Base-by-base conservation (phyloP, 2,113 vertebrate genomes). In the Aix galericulata region DNA sequence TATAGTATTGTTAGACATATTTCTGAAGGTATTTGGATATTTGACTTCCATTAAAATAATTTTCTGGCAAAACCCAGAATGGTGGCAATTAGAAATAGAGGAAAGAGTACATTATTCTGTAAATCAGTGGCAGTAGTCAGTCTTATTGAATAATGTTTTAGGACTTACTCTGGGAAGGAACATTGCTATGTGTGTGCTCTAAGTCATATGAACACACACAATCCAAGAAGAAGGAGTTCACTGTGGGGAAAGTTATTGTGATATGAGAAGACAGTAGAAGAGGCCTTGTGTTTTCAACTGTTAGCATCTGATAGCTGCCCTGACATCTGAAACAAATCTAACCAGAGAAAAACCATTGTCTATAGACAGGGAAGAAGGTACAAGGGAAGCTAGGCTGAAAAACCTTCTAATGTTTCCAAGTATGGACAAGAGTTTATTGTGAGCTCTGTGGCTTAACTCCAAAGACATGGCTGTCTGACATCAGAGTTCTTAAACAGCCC, bases 151-250 rank as follows among this genome's bases (percentile, higher is more conserved):
- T 40, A 6, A 36, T 11, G 1, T 12, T 82, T 74, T 62, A 50
- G 29, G 64, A 50, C 16, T 82, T 73, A 26, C 27, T 67, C 17
- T 44, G 22, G 26, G 72, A 62, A 11, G 29, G 42, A 55, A 67
- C 34, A 78, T 8, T 42, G 12, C 17, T 44, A 15, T 44, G 11
- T 50, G 9, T 26, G 11, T 62, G 53, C 8, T 8, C 52, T 53
- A 42, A 0, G 0, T 60, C 6, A 3, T 55, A 8, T 67, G 12
- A 73, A 67, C 5, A 22, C 2, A 17, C 18, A 18, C 9, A 38
- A 14, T 11, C 18, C 17, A 73, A 62, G 23, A 46, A n/a, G 42
- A 77, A 73, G 48, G 9, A 82, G 69, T 60, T 64, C 6, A 46
- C 7, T 40, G 7, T 5, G n/a, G 21, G 5, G 32, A 53, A 75